Percentiles rank a stretch among this genome's conserved stretches.
phyloP scores from a whole-genome alignment of 1,140 invertebrate species.

The Homalodisca vitripennis region DNA sequence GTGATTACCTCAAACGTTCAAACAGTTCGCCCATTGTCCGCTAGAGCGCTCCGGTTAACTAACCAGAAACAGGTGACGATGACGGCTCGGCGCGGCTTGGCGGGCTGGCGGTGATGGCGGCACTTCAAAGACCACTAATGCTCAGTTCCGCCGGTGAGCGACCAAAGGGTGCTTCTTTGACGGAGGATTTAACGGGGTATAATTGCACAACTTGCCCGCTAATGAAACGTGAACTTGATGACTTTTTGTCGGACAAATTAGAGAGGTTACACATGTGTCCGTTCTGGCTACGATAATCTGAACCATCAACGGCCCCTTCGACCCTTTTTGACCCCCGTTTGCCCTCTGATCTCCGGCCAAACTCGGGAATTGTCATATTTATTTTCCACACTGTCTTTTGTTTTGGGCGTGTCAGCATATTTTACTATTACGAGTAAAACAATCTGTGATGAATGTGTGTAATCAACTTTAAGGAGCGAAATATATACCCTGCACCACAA shows the following conservation, averaged over 20 bases:
- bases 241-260: slow-evolving; percentile 23
- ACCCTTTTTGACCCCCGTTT: too few relatives aligned
- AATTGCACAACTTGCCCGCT: slow-evolving; percentile 23
- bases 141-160: background rate
- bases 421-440: too few relatives aligned
- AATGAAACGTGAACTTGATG: slow-evolving; percentile 27
- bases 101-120: background rate
- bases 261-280: slow-evolving; percentile 18
- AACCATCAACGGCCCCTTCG: background rate
- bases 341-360: too few relatives aligned
- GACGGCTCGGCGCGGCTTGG: background rate
- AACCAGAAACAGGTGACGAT: slow-evolving; percentile 19
- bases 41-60: slow-evolving; percentile 4
- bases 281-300: background rate
- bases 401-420: too few relatives aligned
- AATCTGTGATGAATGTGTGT: too few relatives aligned
- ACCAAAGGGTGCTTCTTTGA: background rate
- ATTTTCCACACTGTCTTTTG: too few relatives aligned
- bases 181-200: slow-evolving; percentile 14
- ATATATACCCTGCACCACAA: too few relatives aligned
- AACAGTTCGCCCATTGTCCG: slow-evolving; percentile 16
- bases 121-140: background rate
- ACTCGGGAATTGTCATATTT: too few relatives aligned
- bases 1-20: background rate
- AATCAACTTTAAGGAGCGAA: too few relatives aligned